Evolutionary conservation across 1,140 invertebrate genomes (phyloP).

Genomic region (Contarinia nasturtii): DNA sequence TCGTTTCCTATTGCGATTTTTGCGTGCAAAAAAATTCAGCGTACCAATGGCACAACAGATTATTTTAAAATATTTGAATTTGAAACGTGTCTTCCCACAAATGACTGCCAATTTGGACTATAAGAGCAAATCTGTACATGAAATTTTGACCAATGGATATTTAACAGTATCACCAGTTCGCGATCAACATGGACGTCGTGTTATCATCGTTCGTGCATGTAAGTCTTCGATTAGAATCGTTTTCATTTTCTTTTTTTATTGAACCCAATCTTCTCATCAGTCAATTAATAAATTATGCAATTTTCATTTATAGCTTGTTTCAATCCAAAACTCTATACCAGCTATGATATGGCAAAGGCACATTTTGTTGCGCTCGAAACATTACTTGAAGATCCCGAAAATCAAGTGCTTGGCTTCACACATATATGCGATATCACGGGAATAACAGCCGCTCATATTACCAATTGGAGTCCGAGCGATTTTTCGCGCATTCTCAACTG

Average conservation of each 20-base stretch:
- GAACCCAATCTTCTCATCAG: too few relatives aligned
- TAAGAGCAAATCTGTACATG: slow-evolving; percentile 33
- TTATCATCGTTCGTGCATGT: slow-evolving; percentile 44
- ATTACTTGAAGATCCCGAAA: slow-evolving; percentile 47
- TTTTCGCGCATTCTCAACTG: slow-evolving; percentile 43
- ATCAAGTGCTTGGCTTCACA: slow-evolving; percentile 46
- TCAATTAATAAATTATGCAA: too few relatives aligned
- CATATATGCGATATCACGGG: slow-evolving; percentile 43
- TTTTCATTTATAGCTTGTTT: slow-evolving; percentile 38
- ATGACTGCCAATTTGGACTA: slow-evolving; percentile 44
- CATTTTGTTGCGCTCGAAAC: slow-evolving; percentile 51
- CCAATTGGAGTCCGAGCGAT: slow-evolving; percentile 44
- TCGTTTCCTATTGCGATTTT: slow-evolving; percentile 52
- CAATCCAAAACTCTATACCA: slow-evolving; percentile 38
- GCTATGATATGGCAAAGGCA: slow-evolving; percentile 42
- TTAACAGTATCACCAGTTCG: slow-evolving; percentile 49
- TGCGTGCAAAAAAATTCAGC: slow-evolving; percentile 59
- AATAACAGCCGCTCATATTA: slow-evolving; percentile 34
- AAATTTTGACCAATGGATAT: slow-evolving; percentile 45
- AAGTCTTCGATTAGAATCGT: slow-evolving; percentile 14
- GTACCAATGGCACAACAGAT: slow-evolving; percentile 59
- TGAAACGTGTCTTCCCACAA: slow-evolving; percentile 41
- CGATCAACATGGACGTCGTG: slow-evolving; percentile 45
- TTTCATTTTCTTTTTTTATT: not conserved
- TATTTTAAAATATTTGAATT: slow-evolving; percentile 57